Evolutionary conservation across 2,113 vertebrate genomes (phyloP).

Genomic region (Oplegnathus fasciatus): DNA sequence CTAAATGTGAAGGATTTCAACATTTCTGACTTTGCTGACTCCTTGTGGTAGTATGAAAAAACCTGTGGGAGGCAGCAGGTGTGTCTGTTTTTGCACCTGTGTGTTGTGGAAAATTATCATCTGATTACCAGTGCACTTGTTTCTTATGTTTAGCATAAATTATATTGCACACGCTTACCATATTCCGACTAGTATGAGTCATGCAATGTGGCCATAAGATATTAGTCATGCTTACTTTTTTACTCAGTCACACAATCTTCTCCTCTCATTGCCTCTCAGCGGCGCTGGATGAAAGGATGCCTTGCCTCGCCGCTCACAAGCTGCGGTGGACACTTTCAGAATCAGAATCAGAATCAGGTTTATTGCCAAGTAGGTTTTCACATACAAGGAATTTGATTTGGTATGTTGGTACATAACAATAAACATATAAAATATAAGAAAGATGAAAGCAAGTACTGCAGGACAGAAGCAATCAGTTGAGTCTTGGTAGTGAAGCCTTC

Average conservation of each 20-base stretch:
- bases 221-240: slow-evolving; percentile 26
- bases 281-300: slow-evolving; percentile 25
- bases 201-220: not conserved
- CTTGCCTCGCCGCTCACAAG: not conserved
- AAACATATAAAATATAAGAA: too few species aligned
- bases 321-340: slow-evolving; percentile 31
- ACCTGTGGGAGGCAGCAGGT: not conserved
- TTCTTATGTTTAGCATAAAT: not conserved
- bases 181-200: slow-evolving; percentile 11
- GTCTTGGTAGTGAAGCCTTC: slow-evolving; percentile 16
- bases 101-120: not conserved
- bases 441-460: too few species aligned
- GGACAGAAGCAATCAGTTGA: too few species aligned
- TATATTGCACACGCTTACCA: not conserved
- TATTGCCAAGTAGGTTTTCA: too few species aligned
- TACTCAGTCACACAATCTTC: slow-evolving; percentile 16
- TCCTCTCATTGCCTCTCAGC: slow-evolving; percentile 29
- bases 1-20: not conserved
- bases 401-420: too few species aligned
- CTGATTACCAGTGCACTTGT: not conserved
- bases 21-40: not conserved
- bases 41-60: not conserved
- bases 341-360: too few species aligned
- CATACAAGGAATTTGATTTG: too few species aligned
- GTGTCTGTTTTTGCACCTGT: not conserved